A percentile compares a stretch with the other conserved stretches of the same genome.
phyloP scores from a whole-genome alignment of 2,113 vertebrate genomes.

The Numenius arquata region DNA sequence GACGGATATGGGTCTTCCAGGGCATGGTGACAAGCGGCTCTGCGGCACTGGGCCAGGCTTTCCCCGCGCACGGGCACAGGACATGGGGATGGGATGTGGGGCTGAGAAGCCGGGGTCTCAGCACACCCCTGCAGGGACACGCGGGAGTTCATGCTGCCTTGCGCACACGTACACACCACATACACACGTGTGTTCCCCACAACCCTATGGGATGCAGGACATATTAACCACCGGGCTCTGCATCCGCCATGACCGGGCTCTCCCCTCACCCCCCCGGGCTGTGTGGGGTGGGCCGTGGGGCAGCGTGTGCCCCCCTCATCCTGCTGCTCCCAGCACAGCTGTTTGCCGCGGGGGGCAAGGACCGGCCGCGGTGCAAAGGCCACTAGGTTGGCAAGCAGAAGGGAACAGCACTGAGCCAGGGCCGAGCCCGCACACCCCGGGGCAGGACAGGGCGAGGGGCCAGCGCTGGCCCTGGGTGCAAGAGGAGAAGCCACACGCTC shows the following conservation, averaged over 20 bases:
- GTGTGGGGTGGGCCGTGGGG: background rate
- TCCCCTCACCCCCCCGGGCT: background rate
- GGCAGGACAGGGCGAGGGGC: background rate
- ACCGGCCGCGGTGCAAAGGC: background rate
- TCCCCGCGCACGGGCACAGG: rapidly evolving
- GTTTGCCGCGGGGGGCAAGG: background rate
- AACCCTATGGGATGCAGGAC: background rate
- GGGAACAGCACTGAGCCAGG: rapidly evolving
- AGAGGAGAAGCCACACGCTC: background rate
- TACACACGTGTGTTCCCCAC: background rate
- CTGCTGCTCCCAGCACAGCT: background rate
- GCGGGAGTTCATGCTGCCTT: background rate
- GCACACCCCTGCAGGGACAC: background rate
- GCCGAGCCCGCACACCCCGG: rapidly evolving
- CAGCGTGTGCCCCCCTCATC: background rate
- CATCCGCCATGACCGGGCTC: background rate
- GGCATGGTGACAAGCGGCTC: background rate
- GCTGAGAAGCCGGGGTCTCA: background rate
- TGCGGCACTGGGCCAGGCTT: background rate
- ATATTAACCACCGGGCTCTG: background rate
- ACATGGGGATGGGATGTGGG: background rate
- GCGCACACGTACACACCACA: too few species aligned
- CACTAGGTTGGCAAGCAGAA: background rate
- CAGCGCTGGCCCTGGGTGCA: background rate
- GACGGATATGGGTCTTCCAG: background rate